phyloP scores from a whole-genome alignment of 2,113 vertebrate species.

The Amia ocellicauda region DNA sequence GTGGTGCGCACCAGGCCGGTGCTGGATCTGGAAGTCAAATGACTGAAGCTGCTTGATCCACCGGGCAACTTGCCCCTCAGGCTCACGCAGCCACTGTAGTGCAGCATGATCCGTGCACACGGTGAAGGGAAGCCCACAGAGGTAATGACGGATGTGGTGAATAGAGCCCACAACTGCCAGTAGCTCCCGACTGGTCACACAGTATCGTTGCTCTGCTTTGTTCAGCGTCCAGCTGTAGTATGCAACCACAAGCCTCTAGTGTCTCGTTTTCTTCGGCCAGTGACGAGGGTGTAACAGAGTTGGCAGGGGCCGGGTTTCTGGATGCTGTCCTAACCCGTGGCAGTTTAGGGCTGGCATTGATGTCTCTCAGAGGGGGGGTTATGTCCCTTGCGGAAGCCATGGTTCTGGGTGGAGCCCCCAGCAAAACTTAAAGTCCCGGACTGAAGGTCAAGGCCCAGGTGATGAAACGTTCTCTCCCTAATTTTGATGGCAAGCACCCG shows the following conservation, averaged over 20 bases:
- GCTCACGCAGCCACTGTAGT: too few species aligned
- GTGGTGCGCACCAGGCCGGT: too few species aligned
- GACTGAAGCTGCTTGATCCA: too few species aligned
- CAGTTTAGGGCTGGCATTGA: neutral
- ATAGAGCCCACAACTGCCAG: neutral
- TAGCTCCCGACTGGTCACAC: neutral
- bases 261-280: neutral
- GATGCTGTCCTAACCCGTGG: too few species aligned
- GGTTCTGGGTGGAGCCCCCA: neutral
- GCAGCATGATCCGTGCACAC: too few species aligned
- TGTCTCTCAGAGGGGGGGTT: neutral
- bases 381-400: neutral
- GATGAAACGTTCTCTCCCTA: neutral
- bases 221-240: too few species aligned
- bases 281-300: too few species aligned
- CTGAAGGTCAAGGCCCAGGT: slow-evolving; percentile 2
- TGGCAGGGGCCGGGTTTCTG: neutral
- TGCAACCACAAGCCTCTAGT: slow-evolving; percentile 1
- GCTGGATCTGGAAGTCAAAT: too few species aligned
- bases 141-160: slow-evolving; percentile 2
- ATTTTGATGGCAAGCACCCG: neutral
- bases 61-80: slow-evolving; percentile 3
- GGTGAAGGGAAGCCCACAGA: too few species aligned
- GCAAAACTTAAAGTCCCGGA: neutral
- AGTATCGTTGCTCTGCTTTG: too few species aligned